phyloP scores from a whole-genome alignment of 2,797 vertebrate genomes.

The Danionella dracula region DNA sequence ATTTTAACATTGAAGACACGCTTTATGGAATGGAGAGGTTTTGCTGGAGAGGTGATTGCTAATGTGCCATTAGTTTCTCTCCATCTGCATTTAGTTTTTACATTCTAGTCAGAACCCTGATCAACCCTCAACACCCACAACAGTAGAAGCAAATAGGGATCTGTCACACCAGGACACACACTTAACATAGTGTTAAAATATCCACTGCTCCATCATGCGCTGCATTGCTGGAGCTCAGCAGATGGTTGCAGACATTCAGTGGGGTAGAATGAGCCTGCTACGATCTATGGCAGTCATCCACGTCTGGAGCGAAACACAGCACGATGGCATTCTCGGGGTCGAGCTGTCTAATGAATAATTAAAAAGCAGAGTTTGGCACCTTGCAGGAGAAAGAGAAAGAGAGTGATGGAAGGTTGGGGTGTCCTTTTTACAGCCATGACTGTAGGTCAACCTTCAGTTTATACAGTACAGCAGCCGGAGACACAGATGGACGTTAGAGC shows the following conservation, averaged over 20 bases:
- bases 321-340: slow-evolving; percentile 44
- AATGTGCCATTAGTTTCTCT: no score
- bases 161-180: slow-evolving; percentile 15
- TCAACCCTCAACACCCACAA: slow-evolving; percentile 5
- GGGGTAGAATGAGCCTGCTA: slow-evolving; percentile 35
- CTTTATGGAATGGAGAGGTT: no score
- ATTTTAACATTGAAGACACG: no score
- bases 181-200: slow-evolving; percentile 12
- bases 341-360: slow-evolving; percentile 51
- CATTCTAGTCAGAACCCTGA: no score
- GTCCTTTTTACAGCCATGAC: slow-evolving; percentile 65
- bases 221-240: slow-evolving; percentile 44
- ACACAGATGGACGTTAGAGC: slow-evolving; percentile 50
- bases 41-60: no score
- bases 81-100: no score
- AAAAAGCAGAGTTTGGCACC: slow-evolving; percentile 50
- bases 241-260: slow-evolving; percentile 31
- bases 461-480: slow-evolving; percentile 63
- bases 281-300: slow-evolving; percentile 42
- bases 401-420: slow-evolving; percentile 47
- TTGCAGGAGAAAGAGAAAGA: slow-evolving; percentile 1
- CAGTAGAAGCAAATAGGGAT: slow-evolving; percentile 22
- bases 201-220: slow-evolving; percentile 34
- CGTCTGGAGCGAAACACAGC: slow-evolving; percentile 50
- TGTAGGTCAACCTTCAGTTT: slow-evolving; percentile 64